Percentiles rank a stretch among this genome's conserved stretches.
These are phyloP conservation scores for Scaptomyza parva DNA, from an alignment of 2,888 invertebrate species.

Conservation along the genomic window DNA sequence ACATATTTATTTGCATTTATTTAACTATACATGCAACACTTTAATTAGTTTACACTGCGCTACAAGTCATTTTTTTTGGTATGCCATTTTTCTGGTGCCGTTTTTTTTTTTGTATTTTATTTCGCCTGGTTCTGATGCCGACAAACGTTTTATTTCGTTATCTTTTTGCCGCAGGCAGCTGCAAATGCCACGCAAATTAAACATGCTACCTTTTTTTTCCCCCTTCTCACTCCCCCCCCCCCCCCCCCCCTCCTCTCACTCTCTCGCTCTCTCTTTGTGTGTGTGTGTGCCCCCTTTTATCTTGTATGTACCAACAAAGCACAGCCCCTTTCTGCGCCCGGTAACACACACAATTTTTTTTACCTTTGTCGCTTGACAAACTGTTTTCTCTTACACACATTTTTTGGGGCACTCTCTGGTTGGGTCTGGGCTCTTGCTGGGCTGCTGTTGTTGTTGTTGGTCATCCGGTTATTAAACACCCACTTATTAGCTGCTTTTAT, in stretches of 20 bases:
- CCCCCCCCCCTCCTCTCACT: not conserved
- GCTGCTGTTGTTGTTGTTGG: conserved; percentile 23
- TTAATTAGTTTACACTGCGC: conserved; percentile 78
- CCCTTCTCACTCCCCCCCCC: not conserved
- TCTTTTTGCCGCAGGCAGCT: conserved; percentile 84
- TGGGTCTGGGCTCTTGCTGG: conserved; percentile 18
- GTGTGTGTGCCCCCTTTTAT: conserved; percentile 18
- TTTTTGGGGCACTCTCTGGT: conserved; percentile 33
- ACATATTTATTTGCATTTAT: conserved; percentile 11
- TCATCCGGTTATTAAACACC: conserved; percentile 83
- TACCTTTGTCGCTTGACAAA: conserved; percentile 75
- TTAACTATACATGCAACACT: conserved; percentile 43
- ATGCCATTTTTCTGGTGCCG: conserved; percentile 28
- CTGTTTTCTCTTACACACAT: conserved; percentile 37
- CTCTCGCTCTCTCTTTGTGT: not conserved
- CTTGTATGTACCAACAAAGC: too few species aligned
- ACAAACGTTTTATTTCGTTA: conserved; percentile 82
- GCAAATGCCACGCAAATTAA: conserved; percentile 84
- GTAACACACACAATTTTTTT: conserved; percentile 44
- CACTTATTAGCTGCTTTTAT: conserved; percentile 84
- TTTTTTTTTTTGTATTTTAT: conserved; percentile 9
- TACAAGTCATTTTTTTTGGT: conserved; percentile 45
- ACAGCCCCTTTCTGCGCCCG: conserved; percentile 36
- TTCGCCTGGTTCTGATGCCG: conserved; percentile 38
- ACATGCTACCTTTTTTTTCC: conserved; percentile 76